These are phyloP conservation scores for Agonum fuliginosum DNA, from an alignment of 2,888 invertebrate genomes.

Conservation along the genomic window DNA sequence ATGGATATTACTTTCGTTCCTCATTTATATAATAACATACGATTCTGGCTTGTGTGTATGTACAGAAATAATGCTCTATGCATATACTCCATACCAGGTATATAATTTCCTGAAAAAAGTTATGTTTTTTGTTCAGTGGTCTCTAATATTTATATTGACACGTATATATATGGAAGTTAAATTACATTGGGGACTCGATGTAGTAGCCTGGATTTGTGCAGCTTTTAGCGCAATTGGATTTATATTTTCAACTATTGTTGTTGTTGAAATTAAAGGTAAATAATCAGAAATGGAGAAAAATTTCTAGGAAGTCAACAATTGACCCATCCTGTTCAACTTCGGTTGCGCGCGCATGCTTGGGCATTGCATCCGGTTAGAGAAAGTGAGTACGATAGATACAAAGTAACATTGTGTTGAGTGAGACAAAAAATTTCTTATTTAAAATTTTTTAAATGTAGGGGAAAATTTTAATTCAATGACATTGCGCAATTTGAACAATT, in stretches of 20 bases:
- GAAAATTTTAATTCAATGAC: too few species aligned
- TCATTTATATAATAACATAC: constrained; percentile 63
- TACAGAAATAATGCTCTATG: constrained; percentile 64
- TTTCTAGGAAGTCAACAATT: too few species aligned
- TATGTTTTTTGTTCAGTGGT: constrained; percentile 63
- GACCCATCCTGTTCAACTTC: too few species aligned
- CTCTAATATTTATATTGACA: constrained; percentile 62
- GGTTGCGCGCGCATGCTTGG: too few species aligned
- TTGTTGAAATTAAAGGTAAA: constrained; percentile 66
- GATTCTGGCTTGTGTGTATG: constrained; percentile 65
- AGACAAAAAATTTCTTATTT: too few species aligned
- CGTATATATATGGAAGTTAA: constrained; percentile 18
- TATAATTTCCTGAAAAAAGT: constrained; percentile 62
- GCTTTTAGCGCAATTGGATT: constrained; percentile 62
- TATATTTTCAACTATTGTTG: constrained; percentile 59
- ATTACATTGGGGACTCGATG: background rate
- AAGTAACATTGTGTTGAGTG: too few species aligned
- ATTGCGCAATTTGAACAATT: too few species aligned
- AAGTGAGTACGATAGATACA: too few species aligned
- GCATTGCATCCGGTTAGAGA: too few species aligned
- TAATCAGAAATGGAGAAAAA: too few species aligned
- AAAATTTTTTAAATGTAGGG: too few species aligned
- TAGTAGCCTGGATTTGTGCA: constrained; percentile 60
- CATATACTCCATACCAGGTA: constrained; percentile 67
- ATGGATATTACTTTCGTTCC: constrained; percentile 60